These are phyloP conservation scores for Enteromius thamalakanensis DNA, from an alignment of 2,797 vertebrate genomes.

Conservation along the genomic window DNA sequence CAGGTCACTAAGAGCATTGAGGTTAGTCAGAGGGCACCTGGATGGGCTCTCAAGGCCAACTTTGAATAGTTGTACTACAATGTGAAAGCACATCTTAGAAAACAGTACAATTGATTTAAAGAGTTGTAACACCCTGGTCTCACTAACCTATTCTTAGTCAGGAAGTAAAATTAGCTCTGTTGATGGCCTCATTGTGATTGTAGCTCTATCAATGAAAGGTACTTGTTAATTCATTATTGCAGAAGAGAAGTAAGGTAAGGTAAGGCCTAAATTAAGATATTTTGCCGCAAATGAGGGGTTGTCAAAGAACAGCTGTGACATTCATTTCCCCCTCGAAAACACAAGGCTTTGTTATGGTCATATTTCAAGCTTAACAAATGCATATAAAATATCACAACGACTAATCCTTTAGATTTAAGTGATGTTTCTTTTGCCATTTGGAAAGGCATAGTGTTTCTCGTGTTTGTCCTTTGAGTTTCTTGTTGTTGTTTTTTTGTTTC, in stretches of 20 bases:
- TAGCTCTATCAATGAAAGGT: conserved; percentile 62
- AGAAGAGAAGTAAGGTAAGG: conserved; percentile 55
- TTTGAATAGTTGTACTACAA: conserved; percentile 32
- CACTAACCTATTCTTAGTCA: conserved; percentile 16
- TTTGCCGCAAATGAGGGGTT: conserved; percentile 43
- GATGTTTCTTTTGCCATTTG: conserved; percentile 65
- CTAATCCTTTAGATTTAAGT: conserved; percentile 47
- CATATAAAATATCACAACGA: conserved; percentile 40
- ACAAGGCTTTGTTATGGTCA: conserved; percentile 29
- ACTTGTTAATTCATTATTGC: conserved; percentile 75
- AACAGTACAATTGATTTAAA: conserved; percentile 36
- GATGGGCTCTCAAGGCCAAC: conserved; percentile 37
- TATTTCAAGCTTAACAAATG: conserved; percentile 32
- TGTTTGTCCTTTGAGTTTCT: neutral
- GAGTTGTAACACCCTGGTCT: conserved; percentile 34
- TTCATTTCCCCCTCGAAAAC: conserved; percentile 20
- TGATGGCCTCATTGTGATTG: conserved; percentile 61
- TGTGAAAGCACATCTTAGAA: conserved; percentile 24
- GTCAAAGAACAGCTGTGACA: conserved; percentile 34
- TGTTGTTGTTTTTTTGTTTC: neutral
- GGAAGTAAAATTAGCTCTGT: conserved; percentile 57
- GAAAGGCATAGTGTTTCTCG: conserved; percentile 25
- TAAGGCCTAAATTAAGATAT: conserved; percentile 65
- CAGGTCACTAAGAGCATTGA: conserved; percentile 56
- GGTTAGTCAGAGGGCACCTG: conserved; percentile 44